Base-by-base conservation (phyloP, 2,888 invertebrate species). In the Xylota segnis region DNA sequence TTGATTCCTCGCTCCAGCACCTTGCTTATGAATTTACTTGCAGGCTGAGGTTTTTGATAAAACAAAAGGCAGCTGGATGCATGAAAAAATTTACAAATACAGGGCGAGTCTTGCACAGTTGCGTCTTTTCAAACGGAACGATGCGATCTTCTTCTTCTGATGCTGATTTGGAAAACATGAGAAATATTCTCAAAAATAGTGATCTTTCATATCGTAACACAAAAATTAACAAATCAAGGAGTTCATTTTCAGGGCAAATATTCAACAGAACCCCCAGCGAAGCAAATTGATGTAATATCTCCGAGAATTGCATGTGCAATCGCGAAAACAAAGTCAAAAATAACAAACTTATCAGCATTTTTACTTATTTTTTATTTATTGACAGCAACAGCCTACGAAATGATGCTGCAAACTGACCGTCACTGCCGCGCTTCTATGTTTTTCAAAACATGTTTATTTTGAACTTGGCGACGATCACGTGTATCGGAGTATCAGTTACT, bases 251-350 rank as follows among this genome's bases (percentile, higher is more conserved):
- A 54, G 4, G 40, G 9, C 37, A 66, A 47, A 58, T 29, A 37
- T 59, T 50, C 40, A 40, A 50, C 14, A 52, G 70, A 27, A 45
- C 70, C 78, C 77, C 70, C 78, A 71, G 63, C 56, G 7, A 71
- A 78, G 61, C 32, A 45, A 18, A 40, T 52, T 56, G 56, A 68
- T 43, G 68, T 54, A 54, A 68, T 54, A 68, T 27, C 54, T 40
- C 2, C 18, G 52, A 10, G 16, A 27, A 68, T 52, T 68, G 68
- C 43, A 54, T 34, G 4, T 40, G 37, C 58, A 58, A 6, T 27
- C 18, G 5, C 18, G 2, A 58, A 56, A 29, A 43, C 14, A 10
- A 14, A 9, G 0, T 40, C 0, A 29, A 16, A 54, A 68, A 40
- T 54, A 12, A 40, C 43, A 40, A n/a, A 52, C 23, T 9, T 23